A percentile compares a stretch with the other conserved stretches of the same genome.
Conservation (phyloP, 2,797 vertebrate genomes). For the Dendrocincla tyrannina region DNA sequence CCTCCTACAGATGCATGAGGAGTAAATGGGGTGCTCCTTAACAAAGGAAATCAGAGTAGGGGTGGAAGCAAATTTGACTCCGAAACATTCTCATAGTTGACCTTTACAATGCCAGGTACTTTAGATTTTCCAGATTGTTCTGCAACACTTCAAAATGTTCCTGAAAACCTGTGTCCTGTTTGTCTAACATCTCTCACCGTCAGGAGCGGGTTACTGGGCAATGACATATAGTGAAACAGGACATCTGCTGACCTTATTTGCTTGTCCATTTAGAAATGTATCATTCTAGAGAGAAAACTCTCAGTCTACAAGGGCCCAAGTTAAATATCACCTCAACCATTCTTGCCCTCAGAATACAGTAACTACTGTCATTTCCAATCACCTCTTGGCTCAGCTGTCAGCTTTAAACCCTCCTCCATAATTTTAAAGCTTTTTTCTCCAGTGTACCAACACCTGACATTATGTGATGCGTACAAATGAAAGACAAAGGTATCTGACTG, state of each 20-base stretch:
- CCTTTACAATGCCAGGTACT: neutral
- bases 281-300: neutral
- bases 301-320: neutral
- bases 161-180: neutral
- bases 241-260: neutral
- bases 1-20: neutral
- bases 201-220: neutral
- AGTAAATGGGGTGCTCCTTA: neutral
- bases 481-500: conserved; percentile 43
- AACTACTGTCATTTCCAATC: conserved; percentile 4
- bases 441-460: neutral
- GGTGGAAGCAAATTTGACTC: neutral
- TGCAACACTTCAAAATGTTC: neutral
- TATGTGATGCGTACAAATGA: neutral
- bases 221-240: neutral
- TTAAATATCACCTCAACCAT: neutral
- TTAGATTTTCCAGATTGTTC: neutral
- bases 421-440: conserved; percentile 51
- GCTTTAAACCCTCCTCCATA: conserved; percentile 11
- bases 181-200: neutral
- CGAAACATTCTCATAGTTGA: neutral
- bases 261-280: neutral
- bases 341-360: neutral
- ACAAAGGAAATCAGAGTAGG: neutral
- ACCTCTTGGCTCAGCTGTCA: neutral